phyloP scores from a whole-genome alignment of 2,888 invertebrate species.

The Rhopalosiphum nymphaeae region DNA sequence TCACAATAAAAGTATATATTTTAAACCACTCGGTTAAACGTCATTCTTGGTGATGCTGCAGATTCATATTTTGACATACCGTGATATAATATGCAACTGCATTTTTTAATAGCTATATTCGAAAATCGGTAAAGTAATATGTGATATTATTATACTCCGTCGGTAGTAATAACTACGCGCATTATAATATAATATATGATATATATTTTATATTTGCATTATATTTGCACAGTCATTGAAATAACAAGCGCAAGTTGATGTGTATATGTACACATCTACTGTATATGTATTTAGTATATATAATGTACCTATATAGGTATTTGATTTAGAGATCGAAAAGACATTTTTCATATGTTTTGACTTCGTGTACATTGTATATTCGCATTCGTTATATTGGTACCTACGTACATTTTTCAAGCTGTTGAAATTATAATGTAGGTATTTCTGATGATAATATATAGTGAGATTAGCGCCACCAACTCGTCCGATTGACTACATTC shows the following conservation, averaged over 20 bases:
- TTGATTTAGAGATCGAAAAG: not conserved
- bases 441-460: not conserved
- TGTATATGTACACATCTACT: not conserved
- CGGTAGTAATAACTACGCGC: not conserved
- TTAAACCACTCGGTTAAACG: not conserved
- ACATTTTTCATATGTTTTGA: not conserved
- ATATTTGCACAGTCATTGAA: not conserved
- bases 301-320: not conserved
- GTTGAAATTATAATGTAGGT: not conserved
- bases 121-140: not conserved
- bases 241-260: not conserved
- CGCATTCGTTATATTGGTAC: not conserved
- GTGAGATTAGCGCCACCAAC: not conserved
- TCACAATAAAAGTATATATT: not conserved
- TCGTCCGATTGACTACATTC: not conserved
- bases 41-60: not conserved
- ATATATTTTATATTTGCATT: not conserved
- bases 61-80: not conserved
- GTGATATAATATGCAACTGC: not conserved
- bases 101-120: not conserved
- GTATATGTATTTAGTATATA: not conserved
- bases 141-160: not conserved
- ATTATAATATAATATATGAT: not conserved
- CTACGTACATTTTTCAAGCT: not conserved
- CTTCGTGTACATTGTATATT: not conserved